Base-by-base conservation (phyloP, 2,797 vertebrate genomes). In the Melanotaenia maccullochi region DNA sequence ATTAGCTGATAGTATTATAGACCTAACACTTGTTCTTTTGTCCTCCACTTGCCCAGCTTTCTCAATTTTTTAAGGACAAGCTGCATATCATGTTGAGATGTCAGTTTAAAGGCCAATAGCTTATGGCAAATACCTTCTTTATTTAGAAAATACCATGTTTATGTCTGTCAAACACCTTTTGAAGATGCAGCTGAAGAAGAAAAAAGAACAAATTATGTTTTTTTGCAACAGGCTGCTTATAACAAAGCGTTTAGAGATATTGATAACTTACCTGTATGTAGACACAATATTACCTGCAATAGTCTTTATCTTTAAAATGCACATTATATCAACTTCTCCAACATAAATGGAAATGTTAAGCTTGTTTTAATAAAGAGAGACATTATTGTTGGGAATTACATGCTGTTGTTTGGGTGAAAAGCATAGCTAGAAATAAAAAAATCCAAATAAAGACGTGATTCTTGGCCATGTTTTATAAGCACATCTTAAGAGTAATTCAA, bases 401-500 rank as follows among this genome's bases (percentile, higher is more conserved):
- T 52, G n/a, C n/a, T 24, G n/a, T 52, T 22, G 49, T 51, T 8
- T 22, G n/a, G n/a, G 13, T n/a, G 22, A 24, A 11, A 5, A 24
- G 49, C 49, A 52, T 52, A 24, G 49, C 22, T 24, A 12, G 20
- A 47, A 13, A 52, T 52, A 4, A 6, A 11, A 24, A 51, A 40
- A 30, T 30, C 30, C 30, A 30, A 30, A 40, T 4, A 51, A 12
- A 52, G 8, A 47, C 1, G 2, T 3, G 44, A n/a, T 47, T 24
- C 49, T 2, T 24, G 28, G 13, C 0, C 4, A 30, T 25, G 2
- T 63, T 60, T 72, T 12, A 33, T 52, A 11, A 62, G 61, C 18
- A 42, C 55, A 3, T 55, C 36, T 70, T 55, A 25, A 25, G 47
- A 40, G 33, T 60, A 12, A 36, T 60, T 71, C 44, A 81, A 70